Base-by-base conservation (phyloP, 1,140 invertebrate species). In the Uloborus diversus region DNA sequence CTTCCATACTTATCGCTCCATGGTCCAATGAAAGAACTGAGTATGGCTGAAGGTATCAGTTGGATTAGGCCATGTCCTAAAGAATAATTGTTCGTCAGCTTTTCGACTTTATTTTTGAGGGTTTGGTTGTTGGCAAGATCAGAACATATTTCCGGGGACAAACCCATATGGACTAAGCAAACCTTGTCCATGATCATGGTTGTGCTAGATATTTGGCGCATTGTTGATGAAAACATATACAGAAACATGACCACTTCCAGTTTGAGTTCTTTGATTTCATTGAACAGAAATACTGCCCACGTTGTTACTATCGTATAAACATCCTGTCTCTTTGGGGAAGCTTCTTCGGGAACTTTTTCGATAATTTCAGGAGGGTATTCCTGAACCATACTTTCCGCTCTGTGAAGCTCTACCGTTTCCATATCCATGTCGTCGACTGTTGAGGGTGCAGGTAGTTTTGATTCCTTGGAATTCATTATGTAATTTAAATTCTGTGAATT, bases 1-100 rank as follows among this genome's bases (percentile, higher is more conserved):
- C 76, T 68, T 4, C 76, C 65, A 13, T 79, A 70, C 28, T 49
- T 69, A 25, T 79, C 76, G 28, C 65, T 69, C 76, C 76, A 79
- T n/a, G 76, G 4, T 25, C 76, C 76, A 11, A 79, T 59, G 30
- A 79, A 79, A 30, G 23, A 32, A 25, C 33, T 13, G 1, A 79
- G 13, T 17, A 79, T 32, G 3, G 33, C 30, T 1, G 76, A 59
- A 3, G 76, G 76, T 13, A 68, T 4, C 56, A 70, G 59, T 9
- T 42, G 42, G 11, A 79, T 35, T n/a, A 79, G 25, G 14, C 53
- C 17, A 28, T 68, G 64, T 1, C 20, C 64, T 14, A 79, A 14
- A 27, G 32, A 28, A 35, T 69, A 61, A 27, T 79, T 79, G 27
- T 79, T 79, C 2, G 53, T 53, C 11, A 70, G 13, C 17, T 49